A percentile compares a stretch with the other conserved stretches of the same genome.
Conservation (phyloP, 2,113 vertebrate genomes). For the Neolamprologus sp. region DNA sequence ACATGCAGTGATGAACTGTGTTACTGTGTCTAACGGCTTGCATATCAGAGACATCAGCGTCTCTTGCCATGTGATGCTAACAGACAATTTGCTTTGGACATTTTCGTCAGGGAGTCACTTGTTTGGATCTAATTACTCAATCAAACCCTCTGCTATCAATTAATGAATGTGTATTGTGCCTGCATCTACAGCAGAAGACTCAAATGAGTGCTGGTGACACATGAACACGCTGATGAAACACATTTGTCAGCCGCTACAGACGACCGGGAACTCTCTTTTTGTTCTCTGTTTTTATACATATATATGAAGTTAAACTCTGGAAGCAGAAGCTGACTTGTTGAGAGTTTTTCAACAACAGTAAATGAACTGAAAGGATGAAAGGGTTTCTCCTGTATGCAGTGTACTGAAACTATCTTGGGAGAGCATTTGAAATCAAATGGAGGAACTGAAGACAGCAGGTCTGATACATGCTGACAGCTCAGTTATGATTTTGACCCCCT, state of each 20-base stretch:
- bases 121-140: constrained; percentile 22
- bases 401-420: not conserved
- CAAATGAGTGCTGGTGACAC: not conserved
- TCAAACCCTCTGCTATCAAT: constrained; percentile 15
- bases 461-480: constrained; percentile 16
- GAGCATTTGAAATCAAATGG: not conserved
- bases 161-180: constrained; percentile 66
- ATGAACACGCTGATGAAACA: not conserved
- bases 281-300: not conserved
- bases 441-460: not conserved
- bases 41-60: not conserved
- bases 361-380: not conserved
- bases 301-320: not conserved
- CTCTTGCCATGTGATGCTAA: not conserved
- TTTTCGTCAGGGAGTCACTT: constrained; percentile 9
- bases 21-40: not conserved
- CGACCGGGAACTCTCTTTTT: constrained; percentile 6
- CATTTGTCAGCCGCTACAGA: not conserved
- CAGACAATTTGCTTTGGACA: not conserved
- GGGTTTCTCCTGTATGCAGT: not conserved
- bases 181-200: constrained; percentile 43
- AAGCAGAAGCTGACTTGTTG: not conserved
- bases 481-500: constrained; percentile 5
- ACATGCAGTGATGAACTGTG: not conserved
- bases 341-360: not conserved